phyloP scores from a whole-genome alignment of 2,888 invertebrate genomes.

The Synanthedon formicaeformis region DNA sequence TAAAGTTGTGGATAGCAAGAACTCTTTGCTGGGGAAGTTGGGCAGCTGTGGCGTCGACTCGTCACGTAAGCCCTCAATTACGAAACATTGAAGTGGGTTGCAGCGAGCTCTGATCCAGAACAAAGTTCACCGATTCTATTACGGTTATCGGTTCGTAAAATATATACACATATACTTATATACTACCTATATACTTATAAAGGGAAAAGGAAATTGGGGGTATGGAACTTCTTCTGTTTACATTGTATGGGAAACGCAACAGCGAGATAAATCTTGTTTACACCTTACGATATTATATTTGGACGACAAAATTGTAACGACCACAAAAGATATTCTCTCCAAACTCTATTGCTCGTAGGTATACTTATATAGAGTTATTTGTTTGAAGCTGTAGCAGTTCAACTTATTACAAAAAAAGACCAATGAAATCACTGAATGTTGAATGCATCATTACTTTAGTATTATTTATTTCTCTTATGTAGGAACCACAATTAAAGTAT shows the following conservation, averaged over 20 bases:
- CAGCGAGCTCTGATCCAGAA: conserved; percentile 39
- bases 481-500: no score
- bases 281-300: not conserved
- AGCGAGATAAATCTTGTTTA: not conserved
- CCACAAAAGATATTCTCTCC: no score
- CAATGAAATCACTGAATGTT: no score
- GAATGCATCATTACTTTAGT: no score
- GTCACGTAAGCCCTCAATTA: conserved; percentile 69
- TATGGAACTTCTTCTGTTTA: not conserved
- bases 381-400: no score
- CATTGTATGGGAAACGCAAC: not conserved
- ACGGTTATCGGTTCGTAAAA: conserved; percentile 35
- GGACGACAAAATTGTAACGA: not conserved
- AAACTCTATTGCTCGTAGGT: no score
- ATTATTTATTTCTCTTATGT: no score
- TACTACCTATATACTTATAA: not conserved
- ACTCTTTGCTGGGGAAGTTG: conserved; percentile 51
- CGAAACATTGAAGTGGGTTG: conserved; percentile 60
- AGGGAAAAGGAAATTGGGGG: not conserved
- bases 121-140: conserved; percentile 59
- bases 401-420: no score
- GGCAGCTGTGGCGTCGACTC: conserved; percentile 54
- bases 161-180: not conserved
- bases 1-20: conserved; percentile 50
- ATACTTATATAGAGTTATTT: no score